Percentiles rank a stretch among this genome's conserved stretches.
These are phyloP conservation scores for Hybognathus amarus DNA, from an alignment of 2,797 vertebrate genomes.

Conservation along the genomic window DNA sequence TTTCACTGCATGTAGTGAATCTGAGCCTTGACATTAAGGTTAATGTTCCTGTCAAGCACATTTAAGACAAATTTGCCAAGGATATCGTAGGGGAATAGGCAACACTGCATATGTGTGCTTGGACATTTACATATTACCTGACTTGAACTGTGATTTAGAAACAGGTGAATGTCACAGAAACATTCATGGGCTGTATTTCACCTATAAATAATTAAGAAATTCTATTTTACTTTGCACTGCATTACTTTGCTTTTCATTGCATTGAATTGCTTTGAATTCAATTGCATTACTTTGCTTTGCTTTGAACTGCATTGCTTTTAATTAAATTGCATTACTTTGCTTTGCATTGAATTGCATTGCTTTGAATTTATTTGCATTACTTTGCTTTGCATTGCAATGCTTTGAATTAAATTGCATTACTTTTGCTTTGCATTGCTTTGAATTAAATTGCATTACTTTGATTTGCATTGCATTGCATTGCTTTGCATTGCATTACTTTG, in stretches of 20 bases:
- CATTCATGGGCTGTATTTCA: background rate
- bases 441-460: background rate
- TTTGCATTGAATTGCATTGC: background rate
- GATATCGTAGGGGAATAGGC: slow-evolving; percentile 12
- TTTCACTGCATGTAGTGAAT: slow-evolving; percentile 65
- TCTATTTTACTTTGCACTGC: background rate
- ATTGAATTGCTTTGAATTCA: background rate
- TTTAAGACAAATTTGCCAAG: slow-evolving; percentile 51
- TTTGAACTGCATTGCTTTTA: background rate
- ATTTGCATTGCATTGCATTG: background rate
- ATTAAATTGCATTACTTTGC: background rate
- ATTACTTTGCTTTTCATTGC: background rate
- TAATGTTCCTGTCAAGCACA: slow-evolving; percentile 63
- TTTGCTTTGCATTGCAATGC: background rate
- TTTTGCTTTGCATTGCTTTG: background rate
- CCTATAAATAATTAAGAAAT: background rate
- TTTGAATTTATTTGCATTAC: no score
- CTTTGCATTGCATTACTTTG: no score
- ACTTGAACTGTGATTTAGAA: background rate
- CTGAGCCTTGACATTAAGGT: slow-evolving; percentile 64
- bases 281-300: background rate
- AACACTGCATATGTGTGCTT: background rate
- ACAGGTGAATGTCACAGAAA: background rate
- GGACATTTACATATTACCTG: slow-evolving; percentile 8
- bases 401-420: no score